phyloP scores from a whole-genome alignment of 2,888 invertebrate genomes.

The Schizaphis graminum region DNA sequence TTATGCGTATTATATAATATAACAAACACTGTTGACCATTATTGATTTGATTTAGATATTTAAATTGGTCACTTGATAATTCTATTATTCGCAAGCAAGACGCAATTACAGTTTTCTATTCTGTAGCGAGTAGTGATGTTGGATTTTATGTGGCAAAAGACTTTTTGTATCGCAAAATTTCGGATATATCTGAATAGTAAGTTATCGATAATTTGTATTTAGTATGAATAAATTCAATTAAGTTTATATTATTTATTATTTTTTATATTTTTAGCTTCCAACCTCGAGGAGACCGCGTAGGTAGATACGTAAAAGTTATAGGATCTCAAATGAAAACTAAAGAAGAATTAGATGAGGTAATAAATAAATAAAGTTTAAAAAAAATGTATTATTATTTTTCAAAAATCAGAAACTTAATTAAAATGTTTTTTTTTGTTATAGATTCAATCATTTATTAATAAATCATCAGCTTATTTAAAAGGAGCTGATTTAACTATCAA shows the following conservation, averaged over 20 bases:
- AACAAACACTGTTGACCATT: background rate
- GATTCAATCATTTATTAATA: conserved; percentile 75
- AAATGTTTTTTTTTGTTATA: conserved; percentile 70
- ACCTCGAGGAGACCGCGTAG: conserved; percentile 72
- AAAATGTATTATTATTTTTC: background rate
- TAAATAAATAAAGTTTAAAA: background rate
- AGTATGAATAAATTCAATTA: background rate
- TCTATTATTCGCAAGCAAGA: conserved; percentile 82
- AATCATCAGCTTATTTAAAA: conserved; percentile 75
- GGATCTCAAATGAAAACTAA: conserved; percentile 73
- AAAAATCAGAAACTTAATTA: background rate
- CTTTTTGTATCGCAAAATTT: conserved; percentile 79
- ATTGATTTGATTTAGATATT: conserved; percentile 73
- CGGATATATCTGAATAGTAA: conserved; percentile 78
- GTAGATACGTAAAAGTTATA: conserved; percentile 72
- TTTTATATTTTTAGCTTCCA: conserved; percentile 71
- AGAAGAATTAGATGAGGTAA: conserved; percentile 72
- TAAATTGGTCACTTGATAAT: conserved; percentile 77
- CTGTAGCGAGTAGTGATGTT: conserved; percentile 76
- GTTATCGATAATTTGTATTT: conserved; percentile 70
- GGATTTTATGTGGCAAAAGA: conserved; percentile 82
- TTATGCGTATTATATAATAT: background rate
- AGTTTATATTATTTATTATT: background rate
- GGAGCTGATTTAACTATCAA: conserved; percentile 79
- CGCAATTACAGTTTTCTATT: conserved; percentile 75